Evolutionary conservation across 92 coral and sea anemone genomes (phyloP).

Genomic region (Pocillopora grandis): DNA sequence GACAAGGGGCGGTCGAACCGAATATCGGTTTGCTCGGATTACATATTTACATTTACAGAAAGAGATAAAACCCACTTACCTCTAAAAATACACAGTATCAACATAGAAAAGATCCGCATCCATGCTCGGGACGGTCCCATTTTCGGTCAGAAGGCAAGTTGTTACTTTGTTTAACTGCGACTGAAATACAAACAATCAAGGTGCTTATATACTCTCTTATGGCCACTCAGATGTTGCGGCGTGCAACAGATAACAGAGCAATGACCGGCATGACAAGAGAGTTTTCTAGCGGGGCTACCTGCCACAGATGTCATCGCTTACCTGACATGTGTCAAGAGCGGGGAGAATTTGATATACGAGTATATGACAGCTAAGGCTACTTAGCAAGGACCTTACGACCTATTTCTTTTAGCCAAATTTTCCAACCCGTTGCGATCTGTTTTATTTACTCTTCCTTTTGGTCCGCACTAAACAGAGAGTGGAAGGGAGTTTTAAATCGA

Average conservation of each 20-base stretch:
- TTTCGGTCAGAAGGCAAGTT: not conserved
- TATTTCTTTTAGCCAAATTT: slow-evolving; percentile 4
- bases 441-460: slow-evolving; percentile 16
- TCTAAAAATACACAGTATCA: slow-evolving; percentile 1
- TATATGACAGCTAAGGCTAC: slow-evolving; percentile 68
- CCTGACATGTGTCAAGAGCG: slow-evolving; percentile 39
- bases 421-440: slow-evolving; percentile 10
- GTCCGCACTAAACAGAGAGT: not conserved
- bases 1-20: slow-evolving; percentile 43
- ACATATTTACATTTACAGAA: slow-evolving; percentile 40
- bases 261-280: slow-evolving; percentile 46
- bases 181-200: slow-evolving; percentile 36
- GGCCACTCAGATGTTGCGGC: slow-evolving; percentile 40
- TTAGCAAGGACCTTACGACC: slow-evolving; percentile 64
- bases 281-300: slow-evolving; percentile 37
- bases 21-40: slow-evolving; percentile 53
- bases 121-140: slow-evolving; percentile 38
- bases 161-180: slow-evolving; percentile 30
- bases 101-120: slow-evolving; percentile 8
- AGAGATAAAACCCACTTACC: slow-evolving; percentile 39
- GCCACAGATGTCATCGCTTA: slow-evolving; percentile 42
- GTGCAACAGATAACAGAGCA: slow-evolving; percentile 41
- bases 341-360: slow-evolving; percentile 41
- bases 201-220: slow-evolving; percentile 42
- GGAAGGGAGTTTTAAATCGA: slow-evolving; percentile 25